Base-by-base conservation (phyloP, 2,113 vertebrate species). In the Rattus rattus region DNA sequence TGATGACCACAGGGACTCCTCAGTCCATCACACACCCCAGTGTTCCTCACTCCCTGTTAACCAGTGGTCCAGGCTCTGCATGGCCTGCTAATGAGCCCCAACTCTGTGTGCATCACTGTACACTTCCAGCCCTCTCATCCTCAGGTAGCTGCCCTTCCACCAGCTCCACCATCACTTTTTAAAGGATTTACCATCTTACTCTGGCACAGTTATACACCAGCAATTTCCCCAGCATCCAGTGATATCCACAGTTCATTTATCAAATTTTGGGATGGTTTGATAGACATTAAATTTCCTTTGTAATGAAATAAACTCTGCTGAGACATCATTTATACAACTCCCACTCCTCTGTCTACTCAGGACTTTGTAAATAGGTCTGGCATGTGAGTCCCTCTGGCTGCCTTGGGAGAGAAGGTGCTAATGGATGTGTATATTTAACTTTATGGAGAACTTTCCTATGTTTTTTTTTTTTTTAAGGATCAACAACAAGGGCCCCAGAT, bases 21-120 rank as follows among this genome's bases (percentile, higher is more conserved):
- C 26, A 17, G 10, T 67, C 61, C 24, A 39, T 22, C 47, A 24
- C 59, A 16, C 14, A 3, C 52, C 8, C 86, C 43, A 43, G 0
- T 13, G 5, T 79, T 56, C 69, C 47, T 56, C n/a, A 28, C n/a
- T 77, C 11, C 16, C 28, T 5, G 17, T 8, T 8, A 56, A 72
- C 75, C 16, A 43, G 9, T 39, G 59, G n/a, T 19, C 22, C 59
- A 4, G 54, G 59, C 33, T 17, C 10, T 17, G 52, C 24, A 1
- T 39, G 56, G 9, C 13, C 43, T 43, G 0, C 13, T 36, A 2
- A 1, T 3, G 33, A 22, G 39, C 16, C 19, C 7, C 6, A 76
- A 1, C 22, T 17, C 33, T 59, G 2, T 17, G 7, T 30, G n/a
- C 0, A 2, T 61, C 59, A 4, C 11, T 61, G 14, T 65, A 43